Conservation (phyloP, 2,888 invertebrate genomes). For the Standfussiana lucernea region DNA sequence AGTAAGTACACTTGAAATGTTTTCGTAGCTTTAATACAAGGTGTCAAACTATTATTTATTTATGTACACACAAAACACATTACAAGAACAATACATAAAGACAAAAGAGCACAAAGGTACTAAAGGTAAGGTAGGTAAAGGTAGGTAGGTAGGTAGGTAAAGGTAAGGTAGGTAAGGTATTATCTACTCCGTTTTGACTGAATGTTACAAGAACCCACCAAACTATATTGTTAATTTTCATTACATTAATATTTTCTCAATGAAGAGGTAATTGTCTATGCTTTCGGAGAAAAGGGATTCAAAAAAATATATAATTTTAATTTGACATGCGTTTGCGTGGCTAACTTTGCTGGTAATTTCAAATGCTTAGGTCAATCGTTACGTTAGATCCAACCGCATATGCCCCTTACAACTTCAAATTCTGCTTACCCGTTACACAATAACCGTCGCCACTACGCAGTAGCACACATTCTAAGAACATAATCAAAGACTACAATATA, state of each 20-base stretch:
- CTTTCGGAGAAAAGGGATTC: background rate
- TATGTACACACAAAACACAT: too few species aligned
- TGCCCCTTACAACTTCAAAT: background rate
- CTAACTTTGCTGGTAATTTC: background rate
- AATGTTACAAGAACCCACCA: background rate
- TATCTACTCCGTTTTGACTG: background rate
- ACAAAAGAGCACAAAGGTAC: too few species aligned
- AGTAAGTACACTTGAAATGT: background rate
- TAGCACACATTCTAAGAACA: constrained; percentile 55
- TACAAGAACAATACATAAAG: too few species aligned
- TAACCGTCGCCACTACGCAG: constrained; percentile 1
- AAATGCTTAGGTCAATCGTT: background rate
- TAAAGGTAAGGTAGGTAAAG: too few species aligned
- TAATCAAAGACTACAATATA: too few species aligned
- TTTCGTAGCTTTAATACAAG: background rate
- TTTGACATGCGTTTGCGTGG: too few species aligned
- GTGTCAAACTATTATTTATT: too few species aligned
- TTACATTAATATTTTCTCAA: background rate
- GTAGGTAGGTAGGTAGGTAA: too few species aligned
- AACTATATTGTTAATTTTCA: background rate
- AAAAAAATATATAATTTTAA: background rate
- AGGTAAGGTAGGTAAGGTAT: too few species aligned
- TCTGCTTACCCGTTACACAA: constrained; percentile 2
- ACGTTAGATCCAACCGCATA: background rate
- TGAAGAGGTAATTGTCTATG: background rate